Conservation (phyloP, 2,113 vertebrate genomes). For the Misgurnus mizolepis region DNA sequence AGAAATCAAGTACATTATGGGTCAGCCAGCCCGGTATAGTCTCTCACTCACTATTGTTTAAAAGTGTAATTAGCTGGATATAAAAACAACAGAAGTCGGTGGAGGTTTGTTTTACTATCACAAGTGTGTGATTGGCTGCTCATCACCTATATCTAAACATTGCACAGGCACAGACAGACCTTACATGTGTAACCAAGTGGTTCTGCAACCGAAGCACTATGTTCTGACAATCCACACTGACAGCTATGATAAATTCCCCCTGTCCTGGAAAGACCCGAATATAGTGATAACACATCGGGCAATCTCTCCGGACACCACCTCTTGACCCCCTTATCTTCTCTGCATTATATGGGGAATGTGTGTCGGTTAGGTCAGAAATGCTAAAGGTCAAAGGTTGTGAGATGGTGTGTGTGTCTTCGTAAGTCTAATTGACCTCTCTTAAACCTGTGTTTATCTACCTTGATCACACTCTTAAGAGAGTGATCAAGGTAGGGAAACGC, state of each 20-base stretch:
- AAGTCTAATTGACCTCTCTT: slow-evolving; percentile 51
- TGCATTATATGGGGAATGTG: slow-evolving; percentile 56
- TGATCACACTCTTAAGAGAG: slow-evolving; percentile 36
- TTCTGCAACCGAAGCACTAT: slow-evolving; percentile 28
- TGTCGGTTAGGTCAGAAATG: slow-evolving; percentile 30
- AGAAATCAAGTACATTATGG: too few relatives aligned
- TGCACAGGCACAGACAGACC: slow-evolving; percentile 31
- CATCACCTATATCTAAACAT: slow-evolving; percentile 22
- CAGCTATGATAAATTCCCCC: slow-evolving; percentile 48
- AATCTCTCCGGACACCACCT: slow-evolving; percentile 33
- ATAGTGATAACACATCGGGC: slow-evolving; percentile 8
- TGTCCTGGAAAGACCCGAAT: slow-evolving; percentile 1
- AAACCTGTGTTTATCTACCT: slow-evolving; percentile 46
- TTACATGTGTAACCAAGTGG: slow-evolving; percentile 46
- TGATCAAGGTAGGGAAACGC: too few relatives aligned
- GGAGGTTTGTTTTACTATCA: slow-evolving; percentile 14
- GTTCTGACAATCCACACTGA: slow-evolving; percentile 54
- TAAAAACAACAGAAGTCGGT: background rate
- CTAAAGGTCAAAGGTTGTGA: slow-evolving; percentile 46
- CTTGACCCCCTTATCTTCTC: slow-evolving; percentile 52
- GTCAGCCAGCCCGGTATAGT: too few relatives aligned
- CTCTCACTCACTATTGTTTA: too few relatives aligned
- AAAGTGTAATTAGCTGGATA: background rate
- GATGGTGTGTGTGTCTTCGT: slow-evolving; percentile 19
- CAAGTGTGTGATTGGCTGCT: background rate